Conservation (phyloP, 2,113 vertebrate genomes). For the Nesospiza acunhae region DNA sequence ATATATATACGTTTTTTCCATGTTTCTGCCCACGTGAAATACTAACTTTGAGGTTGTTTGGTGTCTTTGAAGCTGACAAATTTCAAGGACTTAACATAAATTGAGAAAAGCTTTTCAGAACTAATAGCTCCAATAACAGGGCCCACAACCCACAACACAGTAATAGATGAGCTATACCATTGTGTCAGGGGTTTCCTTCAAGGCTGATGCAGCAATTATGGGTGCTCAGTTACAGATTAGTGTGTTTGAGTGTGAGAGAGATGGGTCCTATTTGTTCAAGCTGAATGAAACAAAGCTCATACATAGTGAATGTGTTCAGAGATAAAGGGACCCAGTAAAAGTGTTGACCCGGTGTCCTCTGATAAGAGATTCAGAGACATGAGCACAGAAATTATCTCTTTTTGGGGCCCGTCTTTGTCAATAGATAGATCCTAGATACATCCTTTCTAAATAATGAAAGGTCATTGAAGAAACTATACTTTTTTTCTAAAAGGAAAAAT, state of each 20-base stretch:
- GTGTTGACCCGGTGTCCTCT: background rate
- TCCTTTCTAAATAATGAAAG: background rate
- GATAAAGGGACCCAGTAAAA: background rate
- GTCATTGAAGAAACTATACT: background rate
- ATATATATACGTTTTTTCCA: fast-evolving
- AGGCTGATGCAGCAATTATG: background rate
- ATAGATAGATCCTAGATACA: background rate
- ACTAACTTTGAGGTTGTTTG: background rate
- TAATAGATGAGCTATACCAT: background rate
- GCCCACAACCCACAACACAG: background rate
- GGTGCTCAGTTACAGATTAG: background rate
- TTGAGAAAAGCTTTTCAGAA: background rate
- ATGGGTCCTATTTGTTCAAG: background rate
- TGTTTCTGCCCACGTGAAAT: background rate
- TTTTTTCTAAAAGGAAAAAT: background rate
- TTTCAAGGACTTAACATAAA: background rate
- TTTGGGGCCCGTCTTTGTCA: background rate
- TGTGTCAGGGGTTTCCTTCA: background rate
- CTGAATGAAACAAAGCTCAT: background rate
- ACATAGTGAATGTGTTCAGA: background rate
- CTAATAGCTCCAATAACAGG: background rate
- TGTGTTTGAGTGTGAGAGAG: background rate
- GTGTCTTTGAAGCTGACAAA: background rate
- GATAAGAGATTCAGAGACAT: background rate
- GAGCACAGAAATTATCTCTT: background rate